Percentiles rank a stretch among this genome's conserved stretches.
These are phyloP conservation scores for Haliclona indistincta DNA, from an alignment of 37 sponge, comb jelly and placozoan species.

Conservation along the genomic window DNA sequence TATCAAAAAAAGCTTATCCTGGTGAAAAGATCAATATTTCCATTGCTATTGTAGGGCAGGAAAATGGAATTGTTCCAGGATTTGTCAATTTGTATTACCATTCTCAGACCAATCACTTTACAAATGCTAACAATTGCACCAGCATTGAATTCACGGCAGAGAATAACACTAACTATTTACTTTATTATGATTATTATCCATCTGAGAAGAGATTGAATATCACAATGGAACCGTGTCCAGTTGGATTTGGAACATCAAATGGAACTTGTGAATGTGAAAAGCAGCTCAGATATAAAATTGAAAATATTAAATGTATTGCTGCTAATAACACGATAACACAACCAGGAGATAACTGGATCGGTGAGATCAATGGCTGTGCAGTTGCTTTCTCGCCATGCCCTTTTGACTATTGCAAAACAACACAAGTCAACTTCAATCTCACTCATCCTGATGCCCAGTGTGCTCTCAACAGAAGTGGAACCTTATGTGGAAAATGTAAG, in stretches of 20 bases:
- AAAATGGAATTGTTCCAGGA: too few species aligned
- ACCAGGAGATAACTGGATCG: background rate
- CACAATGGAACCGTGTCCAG: too few species aligned
- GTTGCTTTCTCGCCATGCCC: background rate
- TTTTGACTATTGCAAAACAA: background rate
- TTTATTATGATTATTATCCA: too few species aligned
- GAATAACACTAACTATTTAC: too few species aligned
- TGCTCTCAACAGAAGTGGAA: conserved; percentile 26
- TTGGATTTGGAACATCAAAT: background rate
- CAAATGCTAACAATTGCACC: too few species aligned
- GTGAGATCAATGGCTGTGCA: background rate
- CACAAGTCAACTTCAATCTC: background rate
- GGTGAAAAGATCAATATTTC: too few species aligned
- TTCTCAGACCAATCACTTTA: too few species aligned
- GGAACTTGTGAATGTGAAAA: background rate
- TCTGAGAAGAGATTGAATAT: too few species aligned
- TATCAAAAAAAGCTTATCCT: too few species aligned
- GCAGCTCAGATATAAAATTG: background rate
- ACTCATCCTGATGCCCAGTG: conserved; percentile 26
- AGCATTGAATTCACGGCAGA: too few species aligned
- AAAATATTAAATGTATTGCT: background rate
- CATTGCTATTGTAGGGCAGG: too few species aligned
- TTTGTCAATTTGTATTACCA: too few species aligned
- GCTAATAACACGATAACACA: background rate
- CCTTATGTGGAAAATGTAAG: conserved; percentile 48